phyloP scores from a whole-genome alignment of 2,113 vertebrate genomes.

The Lanius ludovicianus region DNA sequence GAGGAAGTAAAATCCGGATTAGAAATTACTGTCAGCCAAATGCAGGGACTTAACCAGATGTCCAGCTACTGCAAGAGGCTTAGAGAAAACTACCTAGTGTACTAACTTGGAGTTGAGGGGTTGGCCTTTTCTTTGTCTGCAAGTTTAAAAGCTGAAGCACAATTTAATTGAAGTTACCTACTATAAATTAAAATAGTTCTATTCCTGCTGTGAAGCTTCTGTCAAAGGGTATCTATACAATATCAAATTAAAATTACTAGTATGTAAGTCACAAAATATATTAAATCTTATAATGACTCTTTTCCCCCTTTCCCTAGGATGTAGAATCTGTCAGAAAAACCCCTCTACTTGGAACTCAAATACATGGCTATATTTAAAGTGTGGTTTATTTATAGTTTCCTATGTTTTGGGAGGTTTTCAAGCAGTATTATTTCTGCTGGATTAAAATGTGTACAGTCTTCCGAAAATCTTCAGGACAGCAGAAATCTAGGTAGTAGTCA shows the following conservation, averaged over 20 bases:
- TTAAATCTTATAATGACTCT: neutral
- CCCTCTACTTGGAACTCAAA: neutral
- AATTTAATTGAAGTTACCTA: neutral
- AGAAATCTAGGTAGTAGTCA: neutral
- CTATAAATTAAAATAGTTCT: neutral
- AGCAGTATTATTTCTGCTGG: neutral
- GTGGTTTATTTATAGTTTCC: neutral
- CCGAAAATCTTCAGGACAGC: neutral
- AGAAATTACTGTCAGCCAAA: neutral
- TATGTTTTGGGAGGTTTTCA: fast-evolving
- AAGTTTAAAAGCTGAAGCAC: neutral
- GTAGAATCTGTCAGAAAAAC: neutral
- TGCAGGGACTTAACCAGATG: neutral
- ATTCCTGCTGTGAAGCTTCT: neutral
- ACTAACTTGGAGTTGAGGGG: neutral
- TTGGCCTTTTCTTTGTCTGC: neutral
- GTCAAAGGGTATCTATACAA: neutral
- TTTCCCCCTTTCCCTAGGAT: neutral
- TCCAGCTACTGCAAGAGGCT: neutral
- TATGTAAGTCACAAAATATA: neutral
- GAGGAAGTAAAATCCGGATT: neutral
- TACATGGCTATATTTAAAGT: neutral
- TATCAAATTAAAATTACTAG: neutral
- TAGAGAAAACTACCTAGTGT: neutral
- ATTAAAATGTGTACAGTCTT: neutral